phyloP scores from a whole-genome alignment of 2,797 vertebrate species.

The Ispidina picta region DNA sequence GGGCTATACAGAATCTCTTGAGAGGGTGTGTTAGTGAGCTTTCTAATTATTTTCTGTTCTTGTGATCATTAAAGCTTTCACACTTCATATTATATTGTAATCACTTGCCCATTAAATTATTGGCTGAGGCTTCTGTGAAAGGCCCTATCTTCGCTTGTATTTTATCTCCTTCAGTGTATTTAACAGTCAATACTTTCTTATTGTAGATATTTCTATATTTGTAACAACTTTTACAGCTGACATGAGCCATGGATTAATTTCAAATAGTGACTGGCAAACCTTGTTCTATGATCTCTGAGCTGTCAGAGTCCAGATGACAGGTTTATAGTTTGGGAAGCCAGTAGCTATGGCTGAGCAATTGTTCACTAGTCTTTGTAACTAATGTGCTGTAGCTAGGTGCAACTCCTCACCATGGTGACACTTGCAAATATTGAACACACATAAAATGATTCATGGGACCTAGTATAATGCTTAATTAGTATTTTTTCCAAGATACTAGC shows the following conservation, averaged over 20 bases:
- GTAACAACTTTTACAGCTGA: neutral
- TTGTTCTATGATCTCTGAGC: neutral
- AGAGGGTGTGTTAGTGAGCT: neutral
- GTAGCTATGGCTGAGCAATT: constrained; percentile 8
- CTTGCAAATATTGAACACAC: constrained; percentile 43
- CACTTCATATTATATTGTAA: neutral
- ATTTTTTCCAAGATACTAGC: constrained; percentile 24
- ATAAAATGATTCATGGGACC: constrained; percentile 2
- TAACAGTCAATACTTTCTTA: neutral
- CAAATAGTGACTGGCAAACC: neutral
- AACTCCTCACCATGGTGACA: constrained; percentile 63
- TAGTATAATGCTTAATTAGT: constrained; percentile 40
- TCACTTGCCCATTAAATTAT: neutral
- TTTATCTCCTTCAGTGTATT: neutral
- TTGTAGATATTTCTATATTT: neutral
- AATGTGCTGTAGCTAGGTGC: neutral
- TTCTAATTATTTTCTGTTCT: neutral
- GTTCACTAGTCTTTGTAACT: neutral
- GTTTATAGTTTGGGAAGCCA: constrained; percentile 30
- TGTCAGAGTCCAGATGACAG: neutral
- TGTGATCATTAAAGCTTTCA: neutral
- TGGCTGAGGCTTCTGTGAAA: neutral
- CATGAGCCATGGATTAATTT: neutral
- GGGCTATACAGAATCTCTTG: neutral
- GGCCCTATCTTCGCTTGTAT: neutral